Conservation (phyloP, 2,113 vertebrate genomes). For the Elanoides forficatus region DNA sequence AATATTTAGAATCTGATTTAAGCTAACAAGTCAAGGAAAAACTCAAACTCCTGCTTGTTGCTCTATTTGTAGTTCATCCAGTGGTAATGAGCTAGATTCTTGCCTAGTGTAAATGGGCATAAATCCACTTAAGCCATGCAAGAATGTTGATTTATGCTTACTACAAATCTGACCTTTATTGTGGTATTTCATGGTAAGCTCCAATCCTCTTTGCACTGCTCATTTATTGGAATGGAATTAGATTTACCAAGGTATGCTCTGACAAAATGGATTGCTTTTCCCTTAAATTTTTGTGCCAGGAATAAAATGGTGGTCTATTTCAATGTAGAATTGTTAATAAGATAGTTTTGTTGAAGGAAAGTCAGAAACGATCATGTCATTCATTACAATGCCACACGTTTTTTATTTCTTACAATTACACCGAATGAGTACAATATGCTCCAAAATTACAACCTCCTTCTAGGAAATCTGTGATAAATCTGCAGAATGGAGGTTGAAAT, state of each 20-base stretch:
- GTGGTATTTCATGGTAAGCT: not conserved
- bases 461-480: not conserved
- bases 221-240: constrained; percentile 35
- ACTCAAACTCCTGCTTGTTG: not conserved
- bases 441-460: not conserved
- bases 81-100: not conserved
- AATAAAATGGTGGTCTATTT: not conserved
- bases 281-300: not conserved
- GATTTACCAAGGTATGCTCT: constrained; percentile 1
- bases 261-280: not conserved
- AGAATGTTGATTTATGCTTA: constrained; percentile 57
- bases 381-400: fast-evolving
- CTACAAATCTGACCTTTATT: constrained; percentile 37
- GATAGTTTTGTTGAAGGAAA: not conserved
- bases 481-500: not conserved
- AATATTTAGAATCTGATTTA: constrained; percentile 7
- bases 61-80: constrained; percentile 8
- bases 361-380: not conserved
- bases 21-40: constrained; percentile 7
- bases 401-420: not conserved
- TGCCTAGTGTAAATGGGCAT: not conserved
- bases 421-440: not conserved
- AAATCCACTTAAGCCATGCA: constrained; percentile 21
- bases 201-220: constrained; percentile 43
- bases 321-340: not conserved